Evolutionary conservation across 2,888 invertebrate species (phyloP), one percentile per base, ranked within the genome.

Genomic region (Agrotis clavis): DNA sequence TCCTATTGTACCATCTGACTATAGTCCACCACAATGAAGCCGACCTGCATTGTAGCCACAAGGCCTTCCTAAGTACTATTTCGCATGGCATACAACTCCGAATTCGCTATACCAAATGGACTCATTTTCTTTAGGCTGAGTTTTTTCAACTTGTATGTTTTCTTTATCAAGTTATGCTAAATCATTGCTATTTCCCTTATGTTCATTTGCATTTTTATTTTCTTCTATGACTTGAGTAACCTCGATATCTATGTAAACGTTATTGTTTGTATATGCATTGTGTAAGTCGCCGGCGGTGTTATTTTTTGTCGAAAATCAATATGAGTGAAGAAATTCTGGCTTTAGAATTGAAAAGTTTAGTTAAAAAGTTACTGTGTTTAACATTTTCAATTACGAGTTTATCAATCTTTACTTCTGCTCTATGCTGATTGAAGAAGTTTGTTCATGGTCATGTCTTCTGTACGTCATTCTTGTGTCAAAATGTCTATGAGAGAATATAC

Each of bases 201-300:
- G 16, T n/a, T 5, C 4, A 68, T 81, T 81, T 76, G 69, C 56
- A 76, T 69, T 64, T 76, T 30, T 53, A 81, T 68, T 81, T 81
- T 57, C 0, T 56, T 25, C n/a, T 54, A 21, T 59, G 11, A 45
- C 41, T n/a, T 71, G 9, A 18, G 41, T 62, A 73, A 73, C 69
- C 62, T 81, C 53, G 41, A 21, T 57, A 19, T 6, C 2, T 59
- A 13, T 45, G 13, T 61, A 35, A 11, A 41, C 2, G 14, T 63
- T 45, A 50, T 67, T 63, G 14, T 63, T 59, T 67, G 59, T 56
- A 14, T 67, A n/a, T 13, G 30, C 50, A 50, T 74, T 68, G 71
- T 61, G 18, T 79, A 50, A 81, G 19, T 19, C 19, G 57, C 48
- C 62, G 53, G 30, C 30, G 16, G 19, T 45, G 13, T 25, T 80